A percentile compares a stretch with the other conserved stretches of the same genome.
phyloP scores from a whole-genome alignment of 2,797 vertebrate genomes.

The Capromys pilorides region DNA sequence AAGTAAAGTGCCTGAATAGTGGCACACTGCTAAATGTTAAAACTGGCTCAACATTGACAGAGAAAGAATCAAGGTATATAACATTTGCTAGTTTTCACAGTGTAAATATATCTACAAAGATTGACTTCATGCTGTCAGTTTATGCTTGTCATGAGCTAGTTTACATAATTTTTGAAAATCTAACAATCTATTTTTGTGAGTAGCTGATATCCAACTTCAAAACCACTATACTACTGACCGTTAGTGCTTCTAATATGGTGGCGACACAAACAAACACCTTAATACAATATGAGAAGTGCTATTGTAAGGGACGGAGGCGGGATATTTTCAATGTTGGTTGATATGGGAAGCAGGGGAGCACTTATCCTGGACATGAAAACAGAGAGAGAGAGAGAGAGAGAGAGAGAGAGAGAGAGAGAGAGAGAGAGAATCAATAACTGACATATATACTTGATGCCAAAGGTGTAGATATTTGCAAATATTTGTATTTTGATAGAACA shows the following conservation, averaged over 20 bases:
- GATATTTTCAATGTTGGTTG: not conserved
- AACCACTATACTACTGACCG: not conserved
- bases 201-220: not conserved
- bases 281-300: not conserved
- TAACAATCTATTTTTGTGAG: not conserved
- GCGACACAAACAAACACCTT: not conserved
- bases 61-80: not conserved
- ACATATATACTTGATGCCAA: conserved; percentile 14
- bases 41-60: not conserved
- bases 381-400: not conserved
- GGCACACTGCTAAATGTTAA: not conserved
- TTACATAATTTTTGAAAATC: conserved; percentile 42
- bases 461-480: conserved; percentile 38
- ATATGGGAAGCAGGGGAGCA: not conserved
- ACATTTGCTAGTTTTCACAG: not conserved
- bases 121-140: not conserved
- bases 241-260: not conserved
- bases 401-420: not conserved
- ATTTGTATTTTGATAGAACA: conserved; percentile 40
- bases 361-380: not conserved
- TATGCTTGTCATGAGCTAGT: not conserved
- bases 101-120: not conserved
- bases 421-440: not conserved
- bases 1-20: not conserved
- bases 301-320: not conserved